Percentiles rank a stretch among this genome's conserved stretches.
These are phyloP conservation scores for Onychostoma macrolepis DNA, from an alignment of 2,113 vertebrate species.

Conservation along the genomic window DNA sequence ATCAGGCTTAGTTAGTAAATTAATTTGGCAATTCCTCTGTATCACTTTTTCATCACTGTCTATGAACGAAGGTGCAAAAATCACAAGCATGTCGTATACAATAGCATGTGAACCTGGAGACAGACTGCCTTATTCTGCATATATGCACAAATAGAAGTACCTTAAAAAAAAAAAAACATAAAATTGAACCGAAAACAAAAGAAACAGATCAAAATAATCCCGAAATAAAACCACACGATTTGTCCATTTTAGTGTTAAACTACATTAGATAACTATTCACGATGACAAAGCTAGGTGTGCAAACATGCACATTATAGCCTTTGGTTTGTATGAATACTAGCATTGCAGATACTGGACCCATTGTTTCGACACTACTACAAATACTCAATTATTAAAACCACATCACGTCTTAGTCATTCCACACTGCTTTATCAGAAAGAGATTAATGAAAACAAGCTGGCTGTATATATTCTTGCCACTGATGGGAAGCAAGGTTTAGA, in stretches of 20 bases:
- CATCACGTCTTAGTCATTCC: neutral
- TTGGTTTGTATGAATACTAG: conserved; percentile 48
- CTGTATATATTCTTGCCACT: neutral
- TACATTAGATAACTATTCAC: conserved; percentile 51
- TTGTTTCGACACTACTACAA: neutral
- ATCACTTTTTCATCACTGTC: conserved; percentile 13
- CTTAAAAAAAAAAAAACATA: conserved; percentile 22
- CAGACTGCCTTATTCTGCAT: conserved; percentile 12
- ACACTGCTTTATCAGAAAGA: neutral
- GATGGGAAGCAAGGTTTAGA: neutral
- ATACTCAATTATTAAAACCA: neutral
- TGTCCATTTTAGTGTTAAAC: conserved; percentile 62
- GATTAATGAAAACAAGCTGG: conserved; percentile 22
- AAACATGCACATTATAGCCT: conserved; percentile 43
- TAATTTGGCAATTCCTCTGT: conserved; percentile 24
- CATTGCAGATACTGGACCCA: conserved; percentile 7
- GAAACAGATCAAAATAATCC: neutral
- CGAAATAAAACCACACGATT: conserved; percentile 32
- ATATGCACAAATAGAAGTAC: conserved; percentile 45
- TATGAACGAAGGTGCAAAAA: conserved; percentile 28
- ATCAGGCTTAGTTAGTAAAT: conserved; percentile 1
- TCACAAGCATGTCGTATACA: conserved; percentile 10
- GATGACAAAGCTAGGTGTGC: conserved; percentile 44
- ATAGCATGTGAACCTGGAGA: conserved; percentile 17
- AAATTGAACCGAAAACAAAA: neutral